phyloP scores from a whole-genome alignment of 1,140 invertebrate species.

The Drosophila parvula region DNA sequence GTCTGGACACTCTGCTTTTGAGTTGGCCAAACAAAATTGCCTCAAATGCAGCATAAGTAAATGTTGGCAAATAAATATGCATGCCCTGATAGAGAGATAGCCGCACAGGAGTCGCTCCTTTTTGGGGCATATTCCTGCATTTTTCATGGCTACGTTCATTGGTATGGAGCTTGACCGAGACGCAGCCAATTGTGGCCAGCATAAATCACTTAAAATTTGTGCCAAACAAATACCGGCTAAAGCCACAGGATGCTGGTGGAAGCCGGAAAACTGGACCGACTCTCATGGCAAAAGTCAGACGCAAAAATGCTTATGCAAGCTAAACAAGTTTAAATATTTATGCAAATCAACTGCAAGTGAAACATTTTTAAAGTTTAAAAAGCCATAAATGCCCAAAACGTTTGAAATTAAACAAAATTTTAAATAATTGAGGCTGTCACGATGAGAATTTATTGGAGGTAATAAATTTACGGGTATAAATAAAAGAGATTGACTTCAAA shows the following conservation, averaged over 20 bases:
- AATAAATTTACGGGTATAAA: conserved; percentile 17
- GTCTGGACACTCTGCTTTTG: conserved; percentile 55
- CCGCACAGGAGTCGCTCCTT: conserved; percentile 8
- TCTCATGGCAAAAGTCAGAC: conserved; percentile 64
- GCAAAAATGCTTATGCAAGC: conserved; percentile 29
- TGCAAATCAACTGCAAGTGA: conserved; percentile 62
- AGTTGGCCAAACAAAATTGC: conserved; percentile 68
- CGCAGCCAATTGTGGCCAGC: conserved; percentile 73
- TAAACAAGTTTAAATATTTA: conserved; percentile 54
- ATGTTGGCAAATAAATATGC: conserved; percentile 76
- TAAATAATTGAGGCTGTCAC: conserved; percentile 21
- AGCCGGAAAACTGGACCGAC: conserved; percentile 37
- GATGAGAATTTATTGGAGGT: conserved; percentile 1
- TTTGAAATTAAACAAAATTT: conserved; percentile 25
- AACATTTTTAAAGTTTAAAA: conserved; percentile 53
- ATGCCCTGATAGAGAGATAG: conserved; percentile 40
- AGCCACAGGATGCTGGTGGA: conserved; percentile 68
- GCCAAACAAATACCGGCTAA: conserved; percentile 72
- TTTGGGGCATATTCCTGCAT: conserved; percentile 44
- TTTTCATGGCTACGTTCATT: conserved; percentile 58
- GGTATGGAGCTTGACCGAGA: conserved; percentile 20
- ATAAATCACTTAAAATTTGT: conserved; percentile 83
- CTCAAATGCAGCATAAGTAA: conserved; percentile 77
- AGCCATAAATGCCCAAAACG: conserved; percentile 18
- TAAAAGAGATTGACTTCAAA: conserved; percentile 18